phyloP scores from a whole-genome alignment of 2,113 vertebrate species.

The Brachyhypopomus gauderio region DNA sequence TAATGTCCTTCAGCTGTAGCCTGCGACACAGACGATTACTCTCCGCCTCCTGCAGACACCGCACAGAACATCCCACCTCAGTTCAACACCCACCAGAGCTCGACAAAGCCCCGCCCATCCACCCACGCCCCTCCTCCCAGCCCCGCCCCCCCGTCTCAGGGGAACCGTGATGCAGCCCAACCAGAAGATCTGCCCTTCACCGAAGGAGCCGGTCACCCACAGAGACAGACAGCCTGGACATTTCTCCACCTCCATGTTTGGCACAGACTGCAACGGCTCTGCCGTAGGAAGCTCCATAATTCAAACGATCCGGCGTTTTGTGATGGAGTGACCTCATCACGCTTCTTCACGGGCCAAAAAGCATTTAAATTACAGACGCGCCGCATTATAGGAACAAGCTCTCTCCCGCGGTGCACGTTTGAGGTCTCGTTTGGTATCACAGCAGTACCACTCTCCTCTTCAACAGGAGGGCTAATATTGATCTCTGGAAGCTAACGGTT shows the following conservation, averaged over 20 bases:
- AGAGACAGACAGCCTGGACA: background rate
- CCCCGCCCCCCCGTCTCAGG: background rate
- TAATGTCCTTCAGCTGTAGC: slow-evolving; percentile 96
- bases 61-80: slow-evolving; percentile 5
- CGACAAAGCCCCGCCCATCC: slow-evolving; percentile 2
- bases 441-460: too few species aligned
- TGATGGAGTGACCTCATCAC: too few species aligned
- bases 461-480: too few species aligned
- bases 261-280: background rate
- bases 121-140: slow-evolving; percentile 4
- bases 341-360: background rate
- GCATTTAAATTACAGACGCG: background rate
- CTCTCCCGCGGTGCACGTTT: too few species aligned
- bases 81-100: slow-evolving; percentile 17
- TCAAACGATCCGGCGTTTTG: background rate
- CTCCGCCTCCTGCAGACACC: slow-evolving; percentile 85
- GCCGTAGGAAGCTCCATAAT: too few species aligned
- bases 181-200: background rate
- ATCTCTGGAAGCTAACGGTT: background rate
- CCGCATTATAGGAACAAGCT: background rate
- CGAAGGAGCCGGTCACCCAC: background rate
- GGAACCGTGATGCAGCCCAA: background rate
- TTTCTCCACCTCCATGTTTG: background rate
- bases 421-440: background rate
- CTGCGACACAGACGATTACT: slow-evolving; percentile 93